Base-by-base conservation (phyloP, 1,140 invertebrate species). In the Sitophilus oryzae region DNA sequence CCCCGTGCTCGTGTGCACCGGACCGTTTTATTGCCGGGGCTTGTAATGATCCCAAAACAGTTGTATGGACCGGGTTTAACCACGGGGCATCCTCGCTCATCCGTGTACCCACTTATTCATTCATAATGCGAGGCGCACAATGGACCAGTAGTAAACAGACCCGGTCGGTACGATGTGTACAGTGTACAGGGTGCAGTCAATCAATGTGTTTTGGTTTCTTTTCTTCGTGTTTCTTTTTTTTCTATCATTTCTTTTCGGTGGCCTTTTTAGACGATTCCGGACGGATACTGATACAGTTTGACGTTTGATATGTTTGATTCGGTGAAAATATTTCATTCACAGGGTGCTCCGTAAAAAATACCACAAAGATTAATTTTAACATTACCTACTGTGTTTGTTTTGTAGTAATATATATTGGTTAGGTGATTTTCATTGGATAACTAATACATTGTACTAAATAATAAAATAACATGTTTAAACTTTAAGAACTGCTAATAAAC, bases 21-120 rank as follows among this genome's bases (percentile, higher is more conserved):
- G 55, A 54, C 58, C 58, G 48, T 62, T 62, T 60, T 62, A 62
- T 62, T 60, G 53, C 42, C 44, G 55, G 54, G 54, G 49, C 11
- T 52, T 62, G 56, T 50, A 56, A 62, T 57, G 58, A 62, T 60
- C 59, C 59, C 60, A 59, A 62, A 62, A 55, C 52, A 56, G 58
- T 62, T 59, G 60, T 59, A 60, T 57, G 51, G 52, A 49, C 52
- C 53, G 53, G 53, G 52, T 59, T 62, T 62, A 56, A 58, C 60
- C 45, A 62, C 52, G 46, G 60, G 60, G 60, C 48, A 62, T 60
- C 54, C 37, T 51, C 54, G 52, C 60, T 56, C 60, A 61, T 61
- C 60, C 60, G 47, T 58, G 44, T 47, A 40, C 52, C 52, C 56
- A 58, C 52, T 57, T 52, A 58, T 61, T 58, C 60, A 61, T 60